These are phyloP conservation scores for Thera britannica DNA, from an alignment of 2,888 invertebrate genomes.

Conservation along the genomic window DNA sequence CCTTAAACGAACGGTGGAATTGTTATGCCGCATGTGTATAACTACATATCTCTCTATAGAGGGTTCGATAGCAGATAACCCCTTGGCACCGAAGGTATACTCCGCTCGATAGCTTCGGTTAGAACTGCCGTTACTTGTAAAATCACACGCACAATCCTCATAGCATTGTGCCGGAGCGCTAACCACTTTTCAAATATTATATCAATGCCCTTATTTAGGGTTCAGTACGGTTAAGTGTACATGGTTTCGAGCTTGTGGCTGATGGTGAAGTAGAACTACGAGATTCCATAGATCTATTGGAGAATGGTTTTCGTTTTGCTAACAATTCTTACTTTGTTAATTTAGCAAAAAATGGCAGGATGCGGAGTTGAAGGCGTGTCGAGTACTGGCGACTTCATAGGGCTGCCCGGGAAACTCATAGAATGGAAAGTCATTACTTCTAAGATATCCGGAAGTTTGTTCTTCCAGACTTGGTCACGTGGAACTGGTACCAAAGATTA, in stretches of 20 bases:
- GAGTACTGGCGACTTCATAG: slow-evolving; percentile 60
- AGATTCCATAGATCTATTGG: slow-evolving; percentile 40
- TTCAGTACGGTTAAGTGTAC: slow-evolving; percentile 21
- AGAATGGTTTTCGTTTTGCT: slow-evolving; percentile 55
- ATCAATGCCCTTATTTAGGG: slow-evolving; percentile 27
- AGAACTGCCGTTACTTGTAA: slow-evolving; percentile 76
- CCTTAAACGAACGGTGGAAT: slow-evolving; percentile 40
- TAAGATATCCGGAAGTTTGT: not conserved
- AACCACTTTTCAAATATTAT: slow-evolving; percentile 42
- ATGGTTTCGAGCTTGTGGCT: slow-evolving; percentile 16
- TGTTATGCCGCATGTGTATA: slow-evolving; percentile 52
- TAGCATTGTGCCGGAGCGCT: slow-evolving; percentile 50
- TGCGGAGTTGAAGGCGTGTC: slow-evolving; percentile 76
- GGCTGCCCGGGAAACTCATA: slow-evolving; percentile 44
- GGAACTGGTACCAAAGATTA: not conserved
- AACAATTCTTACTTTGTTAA: slow-evolving; percentile 71
- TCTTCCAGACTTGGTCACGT: not conserved
- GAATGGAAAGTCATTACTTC: slow-evolving; percentile 5
- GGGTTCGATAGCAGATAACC: slow-evolving; percentile 76
- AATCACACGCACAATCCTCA: slow-evolving; percentile 72
- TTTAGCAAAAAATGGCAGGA: slow-evolving; percentile 78
- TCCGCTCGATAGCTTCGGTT: slow-evolving; percentile 69
- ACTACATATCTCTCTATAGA: slow-evolving; percentile 51
- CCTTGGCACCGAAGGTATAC: slow-evolving; percentile 65
- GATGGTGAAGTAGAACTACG: slow-evolving; percentile 2